These are phyloP conservation scores for Porites lutea DNA, from an alignment of 64 coral and sea anemone genomes.

Conservation along the genomic window DNA sequence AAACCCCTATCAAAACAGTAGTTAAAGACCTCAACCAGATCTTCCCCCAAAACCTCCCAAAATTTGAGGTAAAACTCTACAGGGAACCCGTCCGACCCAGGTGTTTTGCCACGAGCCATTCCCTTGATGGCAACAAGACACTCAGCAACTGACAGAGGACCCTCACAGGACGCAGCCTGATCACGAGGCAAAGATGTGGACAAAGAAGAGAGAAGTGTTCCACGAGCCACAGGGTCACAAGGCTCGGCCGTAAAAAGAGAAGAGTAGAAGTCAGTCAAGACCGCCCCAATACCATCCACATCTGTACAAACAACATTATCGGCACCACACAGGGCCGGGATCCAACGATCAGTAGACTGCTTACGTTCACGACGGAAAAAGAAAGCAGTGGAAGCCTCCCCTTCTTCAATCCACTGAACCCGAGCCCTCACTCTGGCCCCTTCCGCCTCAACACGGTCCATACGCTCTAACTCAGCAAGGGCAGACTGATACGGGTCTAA, in stretches of 20 bases:
- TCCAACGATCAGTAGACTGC: not conserved
- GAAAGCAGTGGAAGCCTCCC: not conserved
- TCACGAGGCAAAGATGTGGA: not conserved
- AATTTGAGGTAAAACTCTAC: not conserved
- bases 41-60: not conserved
- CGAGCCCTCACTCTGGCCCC: not conserved
- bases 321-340: not conserved
- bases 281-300: not conserved
- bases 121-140: not conserved
- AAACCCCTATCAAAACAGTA: not conserved
- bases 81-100: not conserved
- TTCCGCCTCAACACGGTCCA: not conserved
- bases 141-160: not conserved
- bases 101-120: not conserved
- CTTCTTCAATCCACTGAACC: slow-evolving; percentile 30
- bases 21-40: not conserved
- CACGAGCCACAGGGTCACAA: no score
- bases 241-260: not conserved
- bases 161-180: not conserved
- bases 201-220: not conserved
- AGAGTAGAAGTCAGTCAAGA: not conserved
- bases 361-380: slow-evolving; percentile 2
- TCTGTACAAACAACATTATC: not conserved
- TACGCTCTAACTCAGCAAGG: not conserved
- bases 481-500: not conserved